Evolutionary conservation across 2,113 vertebrate genomes (phyloP).

Genomic region (Prunella fulvescens): DNA sequence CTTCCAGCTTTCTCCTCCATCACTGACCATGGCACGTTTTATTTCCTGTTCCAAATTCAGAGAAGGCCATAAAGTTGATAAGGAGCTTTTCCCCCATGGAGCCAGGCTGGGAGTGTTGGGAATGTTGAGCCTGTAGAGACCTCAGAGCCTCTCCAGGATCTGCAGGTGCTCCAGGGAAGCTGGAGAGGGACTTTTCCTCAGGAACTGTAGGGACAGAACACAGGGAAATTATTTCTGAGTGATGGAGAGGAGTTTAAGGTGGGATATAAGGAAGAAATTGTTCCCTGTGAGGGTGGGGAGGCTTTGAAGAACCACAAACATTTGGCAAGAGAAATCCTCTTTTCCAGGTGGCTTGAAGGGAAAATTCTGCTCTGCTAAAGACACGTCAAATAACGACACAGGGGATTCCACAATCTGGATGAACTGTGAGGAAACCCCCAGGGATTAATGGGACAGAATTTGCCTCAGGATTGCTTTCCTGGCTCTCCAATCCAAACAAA

Average conservation of each 20-base stretch:
- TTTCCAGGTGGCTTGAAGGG: neutral
- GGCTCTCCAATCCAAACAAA: neutral
- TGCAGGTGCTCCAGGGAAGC: neutral
- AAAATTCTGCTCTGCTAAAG: neutral
- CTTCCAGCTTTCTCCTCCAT: neutral
- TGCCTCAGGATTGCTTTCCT: neutral
- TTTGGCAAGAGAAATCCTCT: neutral
- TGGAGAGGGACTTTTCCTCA: neutral
- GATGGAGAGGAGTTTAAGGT: neutral
- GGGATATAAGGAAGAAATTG: fast-evolving
- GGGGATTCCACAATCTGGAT: fast-evolving
- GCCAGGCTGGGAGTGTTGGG: neutral
- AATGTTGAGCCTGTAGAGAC: neutral
- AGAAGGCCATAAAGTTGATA: fast-evolving
- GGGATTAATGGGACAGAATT: neutral
- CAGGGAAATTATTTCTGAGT: fast-evolving
- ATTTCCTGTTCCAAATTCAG: neutral
- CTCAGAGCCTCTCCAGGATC: neutral
- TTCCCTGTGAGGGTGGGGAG: neutral
- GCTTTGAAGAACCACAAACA: neutral
- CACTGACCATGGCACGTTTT: fast-evolving
- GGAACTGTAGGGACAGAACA: neutral
- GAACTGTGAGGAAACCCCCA: neutral
- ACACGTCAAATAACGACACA: fast-evolving
- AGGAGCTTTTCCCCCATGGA: neutral